Evolutionary conservation across 2,113 vertebrate genomes (phyloP).

Genomic region (Hemiprocne comata): DNA sequence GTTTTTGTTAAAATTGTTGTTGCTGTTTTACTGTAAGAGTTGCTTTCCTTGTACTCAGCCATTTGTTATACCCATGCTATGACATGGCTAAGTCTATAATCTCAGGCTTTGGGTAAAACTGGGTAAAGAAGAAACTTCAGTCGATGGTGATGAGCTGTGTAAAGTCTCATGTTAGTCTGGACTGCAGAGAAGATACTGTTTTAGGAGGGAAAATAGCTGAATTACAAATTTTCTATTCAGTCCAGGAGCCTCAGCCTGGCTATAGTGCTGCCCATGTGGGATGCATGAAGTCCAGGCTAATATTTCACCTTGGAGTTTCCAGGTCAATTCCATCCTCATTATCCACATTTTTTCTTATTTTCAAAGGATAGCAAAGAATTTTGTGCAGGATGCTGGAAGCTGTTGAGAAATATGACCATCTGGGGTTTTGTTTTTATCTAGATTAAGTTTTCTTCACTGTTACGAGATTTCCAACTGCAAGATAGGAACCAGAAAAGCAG

Average conservation of each 20-base stretch:
- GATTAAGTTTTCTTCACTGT: accelerated
- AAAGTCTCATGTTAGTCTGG: background rate
- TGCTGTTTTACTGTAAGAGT: background rate
- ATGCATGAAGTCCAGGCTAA: accelerated
- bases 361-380: background rate
- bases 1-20: background rate
- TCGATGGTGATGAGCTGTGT: accelerated
- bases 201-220: background rate
- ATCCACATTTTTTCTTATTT: accelerated
- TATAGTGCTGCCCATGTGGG: accelerated
- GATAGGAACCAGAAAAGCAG: background rate
- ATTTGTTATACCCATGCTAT: background rate
- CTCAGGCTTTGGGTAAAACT: background rate
- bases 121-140: background rate
- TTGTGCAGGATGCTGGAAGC: background rate
- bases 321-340: background rate
- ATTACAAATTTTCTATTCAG: background rate
- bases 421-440: background rate
- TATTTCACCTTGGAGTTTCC: background rate
- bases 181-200: background rate
- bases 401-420: background rate
- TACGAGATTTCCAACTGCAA: background rate
- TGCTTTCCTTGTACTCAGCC: background rate
- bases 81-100: background rate
- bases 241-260: background rate